phyloP scores from a whole-genome alignment of 2,113 vertebrate species.

The Cyprinodon variegatus region DNA sequence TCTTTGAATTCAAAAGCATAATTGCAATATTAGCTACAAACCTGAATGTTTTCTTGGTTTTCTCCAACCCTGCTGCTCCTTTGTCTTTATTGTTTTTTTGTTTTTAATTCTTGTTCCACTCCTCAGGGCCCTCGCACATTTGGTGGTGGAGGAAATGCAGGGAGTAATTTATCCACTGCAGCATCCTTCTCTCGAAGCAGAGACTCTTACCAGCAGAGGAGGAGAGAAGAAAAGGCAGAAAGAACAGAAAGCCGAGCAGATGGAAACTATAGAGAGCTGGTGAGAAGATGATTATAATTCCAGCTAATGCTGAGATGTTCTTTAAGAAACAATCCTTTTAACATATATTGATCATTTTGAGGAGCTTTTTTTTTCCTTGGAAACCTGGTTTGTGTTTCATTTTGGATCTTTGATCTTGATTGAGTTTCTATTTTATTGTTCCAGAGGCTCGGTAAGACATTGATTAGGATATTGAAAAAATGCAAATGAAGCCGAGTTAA shows the following conservation, averaged over 20 bases:
- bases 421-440: constrained; percentile 44
- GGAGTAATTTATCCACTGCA: constrained; percentile 86
- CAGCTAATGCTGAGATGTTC: neutral
- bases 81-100: constrained; percentile 19
- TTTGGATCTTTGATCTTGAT: constrained; percentile 19
- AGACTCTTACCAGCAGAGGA: constrained; percentile 84
- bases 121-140: constrained; percentile 85
- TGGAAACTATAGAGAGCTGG: constrained; percentile 93
- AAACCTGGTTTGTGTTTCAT: constrained; percentile 3
- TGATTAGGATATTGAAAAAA: constrained; percentile 38
- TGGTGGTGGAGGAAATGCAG: constrained; percentile 90
- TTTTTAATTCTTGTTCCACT: constrained; percentile 10
- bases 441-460: constrained; percentile 24
- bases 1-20: constrained; percentile 30
- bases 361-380: constrained; percentile 20
- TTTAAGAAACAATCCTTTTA: neutral
- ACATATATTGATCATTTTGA: neutral
- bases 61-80: constrained; percentile 4
- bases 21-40: constrained; percentile 5
- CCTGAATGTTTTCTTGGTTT: neutral
- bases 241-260: constrained; percentile 87
- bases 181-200: constrained; percentile 82
- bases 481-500: constrained; percentile 32
- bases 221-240: constrained; percentile 80
- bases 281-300: constrained; percentile 70